phyloP scores from a whole-genome alignment of 1,140 invertebrate species.

The Thalassaphorura encarpata region DNA sequence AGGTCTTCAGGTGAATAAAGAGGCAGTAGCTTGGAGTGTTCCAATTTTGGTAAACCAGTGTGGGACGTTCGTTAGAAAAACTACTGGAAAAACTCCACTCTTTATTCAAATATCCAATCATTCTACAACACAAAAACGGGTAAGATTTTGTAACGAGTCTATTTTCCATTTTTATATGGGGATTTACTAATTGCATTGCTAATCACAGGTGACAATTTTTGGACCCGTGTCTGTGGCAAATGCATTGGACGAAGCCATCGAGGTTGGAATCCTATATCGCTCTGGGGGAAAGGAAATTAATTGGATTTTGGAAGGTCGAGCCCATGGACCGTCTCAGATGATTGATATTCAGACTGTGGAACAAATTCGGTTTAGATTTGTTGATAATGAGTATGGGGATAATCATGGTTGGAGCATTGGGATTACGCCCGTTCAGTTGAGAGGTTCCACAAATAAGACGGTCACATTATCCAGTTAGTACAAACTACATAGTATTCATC shows the following conservation, averaged over 20 bases:
- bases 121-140: conserved; percentile 18
- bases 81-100: no score
- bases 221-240: conserved; percentile 20
- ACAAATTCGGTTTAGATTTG: conserved; percentile 18
- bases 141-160: no score
- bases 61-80: background rate
- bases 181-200: background rate
- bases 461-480: no score
- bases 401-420: conserved; percentile 22
- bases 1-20: background rate
- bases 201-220: conserved; percentile 18
- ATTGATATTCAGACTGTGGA: conserved; percentile 12
- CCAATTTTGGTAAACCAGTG: background rate
- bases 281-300: conserved; percentile 3
- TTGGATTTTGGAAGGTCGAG: conserved; percentile 14
- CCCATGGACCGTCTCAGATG: conserved; percentile 21
- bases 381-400: background rate
- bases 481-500: no score
- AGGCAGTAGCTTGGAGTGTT: background rate
- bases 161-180: no score
- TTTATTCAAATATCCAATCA: background rate
- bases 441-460: background rate
- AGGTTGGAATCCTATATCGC: conserved; percentile 12
- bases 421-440: conserved; percentile 13
- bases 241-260: conserved; percentile 11